Conservation (phyloP, 1,140 invertebrate species). For the Zaprionus vittiger region DNA sequence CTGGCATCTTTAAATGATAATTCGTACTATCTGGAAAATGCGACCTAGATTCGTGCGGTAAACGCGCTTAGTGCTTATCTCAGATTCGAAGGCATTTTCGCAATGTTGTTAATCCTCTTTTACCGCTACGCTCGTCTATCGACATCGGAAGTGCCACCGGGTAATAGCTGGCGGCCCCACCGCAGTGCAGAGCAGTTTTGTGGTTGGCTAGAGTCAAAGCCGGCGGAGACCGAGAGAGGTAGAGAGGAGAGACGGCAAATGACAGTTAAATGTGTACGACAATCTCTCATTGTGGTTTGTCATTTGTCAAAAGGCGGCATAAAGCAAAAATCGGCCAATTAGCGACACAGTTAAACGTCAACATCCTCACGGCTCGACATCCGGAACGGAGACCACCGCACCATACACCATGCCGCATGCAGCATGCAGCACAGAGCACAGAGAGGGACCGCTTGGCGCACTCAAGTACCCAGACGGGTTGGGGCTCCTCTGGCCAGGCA, state of each 20-base stretch:
- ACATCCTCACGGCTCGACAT: conserved; percentile 79
- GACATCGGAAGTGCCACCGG: conserved; percentile 39
- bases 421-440: neutral
- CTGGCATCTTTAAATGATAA: neutral
- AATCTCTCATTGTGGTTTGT: conserved; percentile 56
- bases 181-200: conserved; percentile 12
- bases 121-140: conserved; percentile 24
- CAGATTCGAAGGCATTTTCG: conserved; percentile 9
- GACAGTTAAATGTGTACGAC: conserved; percentile 47
- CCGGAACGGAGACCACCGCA: conserved; percentile 52
- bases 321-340: conserved; percentile 72
- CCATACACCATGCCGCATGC: neutral
- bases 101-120: conserved; percentile 35
- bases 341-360: conserved; percentile 81
- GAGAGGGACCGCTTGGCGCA: conserved; percentile 1
- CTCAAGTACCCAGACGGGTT: neutral
- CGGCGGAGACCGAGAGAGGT: neutral
- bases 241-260: neutral
- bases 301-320: conserved; percentile 67
- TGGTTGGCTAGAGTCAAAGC: neutral
- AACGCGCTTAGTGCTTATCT: neutral
- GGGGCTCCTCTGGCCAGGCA: neutral
- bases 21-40: neutral
- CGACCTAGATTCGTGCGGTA: conserved; percentile 21
- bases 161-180: conserved; percentile 25